Conservation (phyloP, 2,888 invertebrate genomes). For the Cactoblastis cactorum region DNA sequence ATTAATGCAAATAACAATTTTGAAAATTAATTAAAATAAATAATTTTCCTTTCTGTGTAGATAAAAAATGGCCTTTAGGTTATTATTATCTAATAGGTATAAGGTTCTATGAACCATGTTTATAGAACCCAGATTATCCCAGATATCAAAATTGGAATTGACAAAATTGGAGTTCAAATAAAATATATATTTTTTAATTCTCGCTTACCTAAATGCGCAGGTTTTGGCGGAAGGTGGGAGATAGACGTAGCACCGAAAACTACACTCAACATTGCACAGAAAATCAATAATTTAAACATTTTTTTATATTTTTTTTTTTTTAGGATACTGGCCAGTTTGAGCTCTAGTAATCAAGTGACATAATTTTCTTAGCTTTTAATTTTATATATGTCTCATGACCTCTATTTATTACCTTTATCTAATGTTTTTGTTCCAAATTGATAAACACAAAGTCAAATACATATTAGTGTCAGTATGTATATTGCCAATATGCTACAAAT, state of each 20-base stretch:
- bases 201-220: conserved; percentile 6
- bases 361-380: neutral
- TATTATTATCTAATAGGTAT: too few relatives aligned
- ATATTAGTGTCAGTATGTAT: neutral
- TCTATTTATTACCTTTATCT: neutral
- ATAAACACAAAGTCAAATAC: neutral
- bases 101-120: too few relatives aligned
- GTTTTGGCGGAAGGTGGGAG: neutral
- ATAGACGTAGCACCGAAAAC: neutral
- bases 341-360: neutral
- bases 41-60: too few relatives aligned
- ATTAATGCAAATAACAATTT: neutral
- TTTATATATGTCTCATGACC: neutral
- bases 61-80: too few relatives aligned
- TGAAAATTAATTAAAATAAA: too few relatives aligned
- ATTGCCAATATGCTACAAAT: too few relatives aligned
- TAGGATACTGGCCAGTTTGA: neutral
- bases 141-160: too few relatives aligned
- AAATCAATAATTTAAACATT: conserved; percentile 6
- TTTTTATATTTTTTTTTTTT: neutral
- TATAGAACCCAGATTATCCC: too few relatives aligned
- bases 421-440: neutral
- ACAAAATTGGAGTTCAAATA: too few relatives aligned
- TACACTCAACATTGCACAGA: neutral
- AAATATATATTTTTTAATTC: neutral